These are phyloP conservation scores for Parauchenoglanis ngamensis DNA, from an alignment of 2,797 vertebrate genomes.

Conservation along the genomic window DNA sequence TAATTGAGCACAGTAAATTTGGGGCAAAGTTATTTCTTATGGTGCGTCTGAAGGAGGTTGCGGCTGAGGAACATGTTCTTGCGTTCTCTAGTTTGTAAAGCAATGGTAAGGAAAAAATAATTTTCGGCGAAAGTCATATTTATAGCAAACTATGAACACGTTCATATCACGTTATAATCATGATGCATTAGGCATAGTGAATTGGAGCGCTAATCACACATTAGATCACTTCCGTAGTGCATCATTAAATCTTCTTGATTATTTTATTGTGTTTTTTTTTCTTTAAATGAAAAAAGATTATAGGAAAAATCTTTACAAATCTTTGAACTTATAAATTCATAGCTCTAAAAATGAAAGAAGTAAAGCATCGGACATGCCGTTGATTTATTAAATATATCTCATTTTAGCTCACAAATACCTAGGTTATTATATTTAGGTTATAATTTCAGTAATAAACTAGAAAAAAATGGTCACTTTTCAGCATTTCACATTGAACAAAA, in stretches of 20 bases:
- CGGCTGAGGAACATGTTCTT: background rate
- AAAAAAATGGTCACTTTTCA: no score
- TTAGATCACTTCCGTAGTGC: background rate
- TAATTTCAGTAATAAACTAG: background rate
- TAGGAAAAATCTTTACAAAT: background rate
- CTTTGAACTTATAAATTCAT: background rate
- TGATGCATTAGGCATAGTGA: background rate
- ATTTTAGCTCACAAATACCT: no score
- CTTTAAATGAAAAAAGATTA: no score
- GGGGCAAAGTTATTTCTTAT: constrained; percentile 32
- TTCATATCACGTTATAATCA: background rate
- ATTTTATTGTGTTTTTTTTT: background rate
- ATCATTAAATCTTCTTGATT: background rate
- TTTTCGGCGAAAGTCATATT: background rate
- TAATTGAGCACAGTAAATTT: constrained; percentile 53
- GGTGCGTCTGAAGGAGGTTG: background rate
- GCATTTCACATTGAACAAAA: no score
- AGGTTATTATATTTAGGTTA: background rate
- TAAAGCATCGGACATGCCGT: background rate
- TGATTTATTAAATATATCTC: background rate
- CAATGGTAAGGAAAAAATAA: background rate
- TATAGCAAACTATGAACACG: background rate
- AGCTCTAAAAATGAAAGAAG: background rate
- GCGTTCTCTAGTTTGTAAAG: background rate
- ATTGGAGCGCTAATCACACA: background rate